Conservation (phyloP, 2,888 invertebrate genomes). For the Phortica okadai region DNA sequence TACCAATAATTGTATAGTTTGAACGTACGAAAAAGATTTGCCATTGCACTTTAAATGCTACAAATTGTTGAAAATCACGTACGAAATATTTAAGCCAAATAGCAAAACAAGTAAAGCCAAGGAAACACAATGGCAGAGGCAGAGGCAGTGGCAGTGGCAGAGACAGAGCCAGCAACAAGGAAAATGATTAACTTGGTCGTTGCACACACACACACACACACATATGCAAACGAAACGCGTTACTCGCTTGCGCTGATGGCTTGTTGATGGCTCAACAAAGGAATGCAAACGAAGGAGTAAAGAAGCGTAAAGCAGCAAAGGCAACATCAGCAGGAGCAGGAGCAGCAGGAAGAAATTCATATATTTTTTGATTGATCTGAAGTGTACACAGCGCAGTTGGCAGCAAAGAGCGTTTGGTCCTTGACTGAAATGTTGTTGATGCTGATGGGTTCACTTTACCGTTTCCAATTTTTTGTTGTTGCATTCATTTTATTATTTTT, state of each 20-base stretch:
- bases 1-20: constrained; percentile 23
- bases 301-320: background rate
- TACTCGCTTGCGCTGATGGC: constrained; percentile 26
- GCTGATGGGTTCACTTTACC: background rate
- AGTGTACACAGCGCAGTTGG: constrained; percentile 71
- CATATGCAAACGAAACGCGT: background rate
- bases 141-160: background rate
- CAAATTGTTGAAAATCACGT: constrained; percentile 34
- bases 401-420: background rate
- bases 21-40: constrained; percentile 18
- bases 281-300: background rate
- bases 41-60: constrained; percentile 18
- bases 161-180: background rate
- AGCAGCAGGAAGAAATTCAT: constrained; percentile 45
- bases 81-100: constrained; percentile 9
- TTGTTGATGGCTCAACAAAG: constrained; percentile 20
- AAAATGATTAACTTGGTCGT: constrained; percentile 12
- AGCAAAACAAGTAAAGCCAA: background rate
- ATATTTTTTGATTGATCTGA: constrained; percentile 72
- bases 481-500: constrained; percentile 55
- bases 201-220: background rate
- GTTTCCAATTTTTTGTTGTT: constrained; percentile 39
- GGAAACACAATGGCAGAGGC: background rate
- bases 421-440: constrained; percentile 5
- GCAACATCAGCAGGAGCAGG: background rate